Conservation (phyloP, 2,888 invertebrate species). For the Meganola albula region DNA sequence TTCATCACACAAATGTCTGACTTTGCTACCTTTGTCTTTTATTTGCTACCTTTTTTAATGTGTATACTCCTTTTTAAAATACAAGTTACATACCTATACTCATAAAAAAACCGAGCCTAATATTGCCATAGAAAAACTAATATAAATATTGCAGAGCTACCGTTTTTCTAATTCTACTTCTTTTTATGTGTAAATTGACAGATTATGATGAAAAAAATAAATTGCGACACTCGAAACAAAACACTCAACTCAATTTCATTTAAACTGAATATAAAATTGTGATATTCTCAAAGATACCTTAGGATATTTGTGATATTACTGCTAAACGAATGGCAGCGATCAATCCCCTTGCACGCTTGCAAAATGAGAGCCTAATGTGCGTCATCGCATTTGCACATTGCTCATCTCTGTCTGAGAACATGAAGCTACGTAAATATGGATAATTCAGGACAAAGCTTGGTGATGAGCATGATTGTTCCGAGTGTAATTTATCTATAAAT, state of each 20-base stretch:
- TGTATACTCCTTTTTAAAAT: too few species aligned
- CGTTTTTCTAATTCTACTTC: not conserved
- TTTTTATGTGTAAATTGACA: not conserved
- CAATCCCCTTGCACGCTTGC: slow-evolving; percentile 47
- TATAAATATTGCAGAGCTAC: too few species aligned
- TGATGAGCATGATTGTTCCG: not conserved
- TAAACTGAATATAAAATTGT: slow-evolving; percentile 33
- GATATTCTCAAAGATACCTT: slow-evolving; percentile 13
- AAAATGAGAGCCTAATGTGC: slow-evolving; percentile 66
- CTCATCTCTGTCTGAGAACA: slow-evolving; percentile 43
- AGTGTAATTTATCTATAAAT: not conserved
- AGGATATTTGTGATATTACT: not conserved
- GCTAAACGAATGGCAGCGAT: slow-evolving; percentile 57
- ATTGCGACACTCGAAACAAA: slow-evolving; percentile 12
- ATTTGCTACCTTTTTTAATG: too few species aligned
- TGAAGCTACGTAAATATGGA: slow-evolving; percentile 15
- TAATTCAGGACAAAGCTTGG: too few species aligned
- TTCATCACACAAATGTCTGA: too few species aligned
- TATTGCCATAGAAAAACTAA: too few species aligned
- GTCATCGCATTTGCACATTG: slow-evolving; percentile 71
- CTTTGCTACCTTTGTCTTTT: too few species aligned
- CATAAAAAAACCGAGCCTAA: too few species aligned
- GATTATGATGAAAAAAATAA: slow-evolving; percentile 8
- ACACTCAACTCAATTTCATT: slow-evolving; percentile 37
- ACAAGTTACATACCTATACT: too few species aligned